Conservation (phyloP, 2,888 invertebrate species). For the Limnephilus marmoratus region DNA sequence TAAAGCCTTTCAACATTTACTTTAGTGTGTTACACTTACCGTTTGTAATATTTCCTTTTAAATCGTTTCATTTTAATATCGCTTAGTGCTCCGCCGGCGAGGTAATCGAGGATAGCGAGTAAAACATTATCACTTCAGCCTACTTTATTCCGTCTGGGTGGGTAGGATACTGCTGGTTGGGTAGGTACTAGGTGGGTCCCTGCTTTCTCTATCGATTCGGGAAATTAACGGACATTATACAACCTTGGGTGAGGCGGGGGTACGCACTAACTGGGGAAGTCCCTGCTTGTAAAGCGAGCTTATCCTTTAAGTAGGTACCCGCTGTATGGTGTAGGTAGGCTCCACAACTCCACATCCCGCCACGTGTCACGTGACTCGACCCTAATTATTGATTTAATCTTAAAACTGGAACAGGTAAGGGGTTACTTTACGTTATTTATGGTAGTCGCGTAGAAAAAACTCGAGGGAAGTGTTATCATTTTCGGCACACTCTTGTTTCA, state of each 20-base stretch:
- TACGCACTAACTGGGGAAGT: neutral
- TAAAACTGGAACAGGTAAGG: neutral
- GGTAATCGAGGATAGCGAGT: constrained; percentile 11
- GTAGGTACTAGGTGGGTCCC: neutral
- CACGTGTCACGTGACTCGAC: neutral
- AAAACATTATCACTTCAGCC: constrained; percentile 22
- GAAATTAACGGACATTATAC: constrained; percentile 14
- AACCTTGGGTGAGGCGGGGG: neutral
- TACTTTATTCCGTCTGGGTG: neutral
- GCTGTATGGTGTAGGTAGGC: neutral
- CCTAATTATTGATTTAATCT: constrained; percentile 4
- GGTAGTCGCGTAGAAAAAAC: neutral
- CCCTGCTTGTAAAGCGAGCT: neutral
- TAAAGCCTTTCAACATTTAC: neutral
- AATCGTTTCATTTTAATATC: constrained; percentile 36
- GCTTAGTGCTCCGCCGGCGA: constrained; percentile 28
- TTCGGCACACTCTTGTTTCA: neutral
- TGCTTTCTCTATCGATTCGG: neutral
- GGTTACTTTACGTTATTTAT: neutral
- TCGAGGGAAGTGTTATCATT: neutral
- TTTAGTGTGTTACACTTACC: neutral
- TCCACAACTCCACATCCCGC: neutral
- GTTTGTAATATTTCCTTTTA: constrained; percentile 16
- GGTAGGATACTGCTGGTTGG: neutral
- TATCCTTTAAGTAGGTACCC: neutral